Percentiles rank a stretch among this genome's conserved stretches.
phyloP scores from a whole-genome alignment of 2,888 invertebrate species.

The Pandemis corylana region DNA sequence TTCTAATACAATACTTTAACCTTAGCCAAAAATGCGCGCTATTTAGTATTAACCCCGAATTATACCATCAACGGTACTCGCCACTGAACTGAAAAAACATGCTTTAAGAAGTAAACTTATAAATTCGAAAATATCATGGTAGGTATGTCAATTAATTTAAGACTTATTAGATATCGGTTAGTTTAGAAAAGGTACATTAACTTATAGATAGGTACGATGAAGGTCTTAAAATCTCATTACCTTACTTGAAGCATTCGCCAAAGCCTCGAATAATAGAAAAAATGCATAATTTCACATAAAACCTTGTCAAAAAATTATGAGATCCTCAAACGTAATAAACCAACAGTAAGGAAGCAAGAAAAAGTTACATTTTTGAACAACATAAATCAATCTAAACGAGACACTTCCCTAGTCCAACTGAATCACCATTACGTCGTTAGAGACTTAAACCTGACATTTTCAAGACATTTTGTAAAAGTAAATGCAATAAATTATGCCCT shows the following conservation, averaged over 20 bases:
- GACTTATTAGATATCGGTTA: too few relatives aligned
- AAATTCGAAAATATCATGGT: too few relatives aligned
- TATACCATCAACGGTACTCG: too few relatives aligned
- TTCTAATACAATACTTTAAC: not conserved
- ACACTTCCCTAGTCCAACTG: slow-evolving; percentile 1
- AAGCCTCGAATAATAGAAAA: not conserved
- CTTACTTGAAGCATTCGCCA: not conserved
- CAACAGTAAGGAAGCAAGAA: not conserved
- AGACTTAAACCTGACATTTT: slow-evolving; percentile 44
- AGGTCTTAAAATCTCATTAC: too few relatives aligned
- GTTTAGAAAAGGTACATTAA: too few relatives aligned
- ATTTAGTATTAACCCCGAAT: too few relatives aligned
- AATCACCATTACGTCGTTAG: slow-evolving; percentile 19
- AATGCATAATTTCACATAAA: not conserved
- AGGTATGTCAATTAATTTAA: too few relatives aligned
- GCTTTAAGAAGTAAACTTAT: too few relatives aligned
- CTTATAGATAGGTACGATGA: too few relatives aligned
- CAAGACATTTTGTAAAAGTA: slow-evolving; percentile 55
- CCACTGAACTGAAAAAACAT: too few relatives aligned
- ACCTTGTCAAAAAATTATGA: not conserved
- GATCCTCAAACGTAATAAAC: slow-evolving; percentile 1
- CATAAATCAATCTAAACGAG: slow-evolving; percentile 14
- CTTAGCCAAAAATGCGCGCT: too few relatives aligned
- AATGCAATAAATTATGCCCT: slow-evolving; percentile 68
- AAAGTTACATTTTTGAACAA: not conserved